A percentile compares a stretch with the other conserved stretches of the same genome.
Evolutionary conservation across 2,113 vertebrate species (phyloP).

Genomic region (Mungos mungo): DNA sequence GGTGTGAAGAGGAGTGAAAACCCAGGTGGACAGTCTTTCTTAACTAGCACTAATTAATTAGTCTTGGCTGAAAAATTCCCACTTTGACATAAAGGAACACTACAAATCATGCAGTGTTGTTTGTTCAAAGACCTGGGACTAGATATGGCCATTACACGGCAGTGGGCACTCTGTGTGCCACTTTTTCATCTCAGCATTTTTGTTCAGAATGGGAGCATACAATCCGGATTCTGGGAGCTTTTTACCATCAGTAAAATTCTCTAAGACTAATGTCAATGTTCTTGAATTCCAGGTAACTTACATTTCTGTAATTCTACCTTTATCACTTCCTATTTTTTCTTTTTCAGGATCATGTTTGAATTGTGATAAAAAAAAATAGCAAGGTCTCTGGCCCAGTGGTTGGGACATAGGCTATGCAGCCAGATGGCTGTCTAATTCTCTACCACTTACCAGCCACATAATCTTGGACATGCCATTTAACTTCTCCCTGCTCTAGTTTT

Average conservation of each 20-base stretch:
- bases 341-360: background rate
- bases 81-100: background rate
- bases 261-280: background rate
- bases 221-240: background rate
- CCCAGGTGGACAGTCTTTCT: conserved; percentile 52
- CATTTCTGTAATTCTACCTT: background rate
- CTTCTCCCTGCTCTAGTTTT: conserved; percentile 26
- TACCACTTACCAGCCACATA: background rate
- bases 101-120: background rate
- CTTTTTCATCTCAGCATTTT: background rate
- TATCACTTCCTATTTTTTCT: background rate
- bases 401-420: background rate
- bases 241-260: background rate
- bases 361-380: background rate
- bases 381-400: background rate
- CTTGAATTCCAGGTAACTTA: background rate
- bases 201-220: background rate
- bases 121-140: background rate
- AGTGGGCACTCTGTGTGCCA: background rate
- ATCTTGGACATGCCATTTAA: background rate
- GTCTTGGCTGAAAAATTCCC: background rate
- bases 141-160: background rate
- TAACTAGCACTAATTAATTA: conserved; percentile 60
- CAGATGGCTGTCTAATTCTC: background rate
- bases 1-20: conserved; percentile 9